Base-by-base conservation (phyloP, 2,888 invertebrate genomes). In the Lottia gigantea region DNA sequence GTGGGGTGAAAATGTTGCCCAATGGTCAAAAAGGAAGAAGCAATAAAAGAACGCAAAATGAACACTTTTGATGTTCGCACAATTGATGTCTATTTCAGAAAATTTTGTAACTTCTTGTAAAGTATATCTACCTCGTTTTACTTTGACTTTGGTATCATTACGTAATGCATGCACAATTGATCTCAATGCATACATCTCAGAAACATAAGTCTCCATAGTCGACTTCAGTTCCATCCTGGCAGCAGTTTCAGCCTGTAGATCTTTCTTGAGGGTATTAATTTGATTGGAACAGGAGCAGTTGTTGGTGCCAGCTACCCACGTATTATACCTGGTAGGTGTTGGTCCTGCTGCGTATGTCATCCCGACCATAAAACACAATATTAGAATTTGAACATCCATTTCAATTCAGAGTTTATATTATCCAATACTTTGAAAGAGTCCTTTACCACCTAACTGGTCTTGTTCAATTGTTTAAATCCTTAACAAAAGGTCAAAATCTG, bases 281-380 rank as follows among this genome's bases (percentile, higher is more conserved):
- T 77, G 75, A 7, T 67, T 66, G 0, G 62, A 64, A 63, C 77
- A 77, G 25, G 75, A 66, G 66, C 77, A 77, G 67, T 77, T 77
- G 47, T 23, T 47, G 25, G 47, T 61, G 8, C 70, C 68, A 23
- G 74, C 70, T 12, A 68, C 69, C 76, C 74, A 76, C 2, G 71
- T 62, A 46, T 71, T 73, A 47, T 67, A 71, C n/a, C 66, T 67
- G 4, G 62, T 23, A 0, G 64, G 62, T 11, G 23, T 23, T 23
- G 55, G 55, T 11, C 15, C 23, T 19, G 19, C 55, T 23, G 55
- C 55, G 15, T 19, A 55, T 23, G 11, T 12, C 23, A 55, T 7
- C 12, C 55, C 55, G 6, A 55, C 14, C 19, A 55, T 23, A 14
- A 55, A 55, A 55, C 55, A 55, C 55, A 55, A 19, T 55, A 55